phyloP scores from a whole-genome alignment of 1,140 invertebrate genomes.

The Drosophila sp. region DNA sequence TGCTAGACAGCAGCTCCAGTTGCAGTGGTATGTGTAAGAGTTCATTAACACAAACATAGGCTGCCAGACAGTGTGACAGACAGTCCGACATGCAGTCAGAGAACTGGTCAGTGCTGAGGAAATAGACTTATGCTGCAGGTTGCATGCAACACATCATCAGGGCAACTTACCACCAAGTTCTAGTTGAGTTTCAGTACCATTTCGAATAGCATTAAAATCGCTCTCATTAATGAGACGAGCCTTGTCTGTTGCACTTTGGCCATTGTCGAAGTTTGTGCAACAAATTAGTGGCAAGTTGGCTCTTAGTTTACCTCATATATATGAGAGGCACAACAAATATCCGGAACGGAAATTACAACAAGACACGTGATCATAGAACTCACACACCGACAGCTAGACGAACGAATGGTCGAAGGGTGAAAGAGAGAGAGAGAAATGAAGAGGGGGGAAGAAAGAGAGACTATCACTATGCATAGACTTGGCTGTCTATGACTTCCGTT shows the following conservation, averaged over 20 bases:
- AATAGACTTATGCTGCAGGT: conserved; percentile 10
- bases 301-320: conserved; percentile 42
- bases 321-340: conserved; percentile 62
- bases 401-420: background rate
- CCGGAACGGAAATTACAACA: conserved; percentile 76
- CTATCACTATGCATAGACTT: conserved; percentile 36
- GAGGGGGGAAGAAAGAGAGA: background rate
- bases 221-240: conserved; percentile 44
- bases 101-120: conserved; percentile 11
- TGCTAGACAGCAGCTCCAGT: conserved; percentile 62
- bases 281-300: conserved; percentile 77
- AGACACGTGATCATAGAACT: conserved; percentile 70
- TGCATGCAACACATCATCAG: conserved; percentile 13
- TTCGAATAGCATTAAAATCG: conserved; percentile 70
- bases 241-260: conserved; percentile 24
- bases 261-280: conserved; percentile 68
- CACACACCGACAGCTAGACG: background rate
- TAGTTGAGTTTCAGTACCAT: conserved; percentile 30
- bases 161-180: no score
- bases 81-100: conserved; percentile 37
- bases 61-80: conserved; percentile 51
- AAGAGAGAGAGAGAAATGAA: background rate
- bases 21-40: conserved; percentile 55
- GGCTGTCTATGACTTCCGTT: conserved; percentile 62
- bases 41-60: conserved; percentile 82